Evolutionary conservation across 2,113 vertebrate genomes (phyloP).

Genomic region (Pycnonotus jocosus): DNA sequence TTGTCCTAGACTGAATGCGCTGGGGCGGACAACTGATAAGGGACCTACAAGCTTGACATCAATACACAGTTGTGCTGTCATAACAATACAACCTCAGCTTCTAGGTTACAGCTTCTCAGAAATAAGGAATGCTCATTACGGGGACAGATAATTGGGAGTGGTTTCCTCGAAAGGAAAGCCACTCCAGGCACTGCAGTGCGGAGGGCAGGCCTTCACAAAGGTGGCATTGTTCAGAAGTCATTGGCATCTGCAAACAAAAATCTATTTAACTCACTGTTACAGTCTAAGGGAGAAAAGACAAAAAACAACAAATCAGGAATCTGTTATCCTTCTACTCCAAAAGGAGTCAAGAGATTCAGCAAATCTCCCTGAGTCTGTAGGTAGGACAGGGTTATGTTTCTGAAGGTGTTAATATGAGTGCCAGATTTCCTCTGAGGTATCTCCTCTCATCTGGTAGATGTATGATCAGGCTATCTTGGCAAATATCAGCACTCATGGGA

Average conservation of each 20-base stretch:
- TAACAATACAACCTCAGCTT: not conserved
- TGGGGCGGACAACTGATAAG: constrained; percentile 16
- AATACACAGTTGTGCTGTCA: constrained; percentile 10
- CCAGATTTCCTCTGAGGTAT: not conserved
- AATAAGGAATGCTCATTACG: not conserved
- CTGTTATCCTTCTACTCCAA: not conserved
- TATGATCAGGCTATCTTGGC: not conserved
- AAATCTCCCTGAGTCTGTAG: not conserved
- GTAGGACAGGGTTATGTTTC: not conserved
- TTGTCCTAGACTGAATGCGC: not conserved
- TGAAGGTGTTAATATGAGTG: not conserved
- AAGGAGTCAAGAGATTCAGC: not conserved
- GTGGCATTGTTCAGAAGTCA: not conserved
- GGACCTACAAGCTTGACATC: constrained; percentile 39
- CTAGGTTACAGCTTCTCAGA: not conserved
- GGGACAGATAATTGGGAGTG: not conserved
- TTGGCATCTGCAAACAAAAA: not conserved
- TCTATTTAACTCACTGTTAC: not conserved
- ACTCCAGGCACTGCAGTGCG: not conserved
- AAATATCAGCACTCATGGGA: not conserved
- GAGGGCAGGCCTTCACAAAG: not conserved
- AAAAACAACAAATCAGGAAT: not conserved
- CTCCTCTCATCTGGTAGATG: not conserved
- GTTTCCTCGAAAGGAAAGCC: not conserved
- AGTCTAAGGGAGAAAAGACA: not conserved